Base-by-base conservation (phyloP, 2,113 vertebrate species). In the Pteropus alecto region DNA sequence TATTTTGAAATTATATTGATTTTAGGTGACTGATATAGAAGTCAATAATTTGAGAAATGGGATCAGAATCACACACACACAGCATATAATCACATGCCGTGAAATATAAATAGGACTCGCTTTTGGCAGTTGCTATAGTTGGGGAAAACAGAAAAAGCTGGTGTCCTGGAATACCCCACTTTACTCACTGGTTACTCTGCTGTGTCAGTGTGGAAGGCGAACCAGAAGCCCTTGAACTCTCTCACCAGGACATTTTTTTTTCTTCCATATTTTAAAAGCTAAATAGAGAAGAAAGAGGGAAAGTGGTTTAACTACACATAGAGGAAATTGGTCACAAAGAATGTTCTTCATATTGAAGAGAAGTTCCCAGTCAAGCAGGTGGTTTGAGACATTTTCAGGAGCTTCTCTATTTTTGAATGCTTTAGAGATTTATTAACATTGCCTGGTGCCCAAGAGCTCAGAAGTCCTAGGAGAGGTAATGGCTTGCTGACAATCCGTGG, bases 1-100 rank as follows among this genome's bases (percentile, higher is more conserved):
- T 86, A 96, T 95, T 96, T 94, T 96, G 73, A 96, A 95, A 96
- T 83, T 84, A n/a, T 54, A 92, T 93, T 84, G 88, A 94, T 98
- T 96, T 95, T 78, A 63, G 43, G 5, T 90, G 33, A 46, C 28
- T 24, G 43, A 60, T 90, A 54, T 2, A 18, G 74, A 83, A 94
- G 48, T 68, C 61, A 78, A 73, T 92, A 93, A 86, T 81, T 94
- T 95, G 82, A 90, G 51, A 35, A 58, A 33, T 67, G 19, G 30
- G 46, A 41, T 54, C 60, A 58, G 1, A 51, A 3, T 70, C 22
- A 4, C 35, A 30, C 22, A 4, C 35, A 30, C 5, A 2, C 6
- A 67, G 24, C 24, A 15, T 56, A 76, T 33, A 74, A 84, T 90
- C 65, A 68, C n/a, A 68, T 41, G 28, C 18, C n/a, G 0, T 68